Evolutionary conservation across 1,140 invertebrate species (phyloP).

Genomic region (Rhizoglyphus robini): DNA sequence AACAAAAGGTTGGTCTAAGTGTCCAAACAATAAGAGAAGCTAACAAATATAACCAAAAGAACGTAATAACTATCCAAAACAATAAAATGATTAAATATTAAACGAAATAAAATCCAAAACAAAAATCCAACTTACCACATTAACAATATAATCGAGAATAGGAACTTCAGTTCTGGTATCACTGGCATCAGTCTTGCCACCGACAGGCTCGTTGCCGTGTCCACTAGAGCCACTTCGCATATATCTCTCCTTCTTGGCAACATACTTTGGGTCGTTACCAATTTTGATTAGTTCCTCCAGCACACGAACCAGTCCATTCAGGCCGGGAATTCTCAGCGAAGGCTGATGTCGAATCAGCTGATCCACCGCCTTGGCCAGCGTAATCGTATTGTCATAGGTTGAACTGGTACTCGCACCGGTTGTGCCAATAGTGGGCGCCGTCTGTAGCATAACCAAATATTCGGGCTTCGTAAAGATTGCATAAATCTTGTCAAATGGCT

Average conservation of each 20-base stretch:
- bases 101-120: too few species aligned
- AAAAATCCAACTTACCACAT: too few species aligned
- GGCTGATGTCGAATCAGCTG: slow-evolving; percentile 6
- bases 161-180: not conserved
- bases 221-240: not conserved
- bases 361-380: not conserved
- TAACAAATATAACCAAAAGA: too few species aligned
- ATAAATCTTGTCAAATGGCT: not conserved
- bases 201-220: too few species aligned
- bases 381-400: not conserved
- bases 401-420: not conserved
- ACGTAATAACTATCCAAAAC: too few species aligned
- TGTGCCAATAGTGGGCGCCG: too few species aligned
- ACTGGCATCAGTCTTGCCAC: too few species aligned
- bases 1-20: too few species aligned
- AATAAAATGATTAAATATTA: too few species aligned
- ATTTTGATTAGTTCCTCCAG: not conserved
- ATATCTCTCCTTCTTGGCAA: not conserved
- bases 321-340: not conserved
- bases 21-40: too few species aligned
- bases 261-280: not conserved
- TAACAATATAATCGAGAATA: not conserved
- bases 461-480: not conserved
- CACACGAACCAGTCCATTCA: not conserved
- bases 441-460: not conserved